Percentiles rank a stretch among this genome's conserved stretches.
These are phyloP conservation scores for Dendrolimus punctatus DNA, from an alignment of 1,140 invertebrate genomes.

Conservation along the genomic window DNA sequence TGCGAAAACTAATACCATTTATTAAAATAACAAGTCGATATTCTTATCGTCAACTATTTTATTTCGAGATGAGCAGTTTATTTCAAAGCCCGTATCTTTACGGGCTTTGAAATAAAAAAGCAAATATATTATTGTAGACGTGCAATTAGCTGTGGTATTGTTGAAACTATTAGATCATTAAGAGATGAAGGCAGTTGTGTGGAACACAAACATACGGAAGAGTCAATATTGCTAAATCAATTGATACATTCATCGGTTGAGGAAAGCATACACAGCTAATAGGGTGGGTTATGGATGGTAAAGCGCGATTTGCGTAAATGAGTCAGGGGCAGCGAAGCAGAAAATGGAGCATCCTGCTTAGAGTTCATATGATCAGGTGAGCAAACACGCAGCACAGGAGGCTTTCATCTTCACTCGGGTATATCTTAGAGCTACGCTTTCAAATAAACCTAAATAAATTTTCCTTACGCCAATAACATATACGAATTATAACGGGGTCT, in stretches of 20 bases:
- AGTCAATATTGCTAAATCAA: conserved; percentile 5
- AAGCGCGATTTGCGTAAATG: conserved; percentile 58
- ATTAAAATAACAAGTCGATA: too few relatives aligned
- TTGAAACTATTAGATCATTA: conserved; percentile 1
- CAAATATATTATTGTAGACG: not conserved
- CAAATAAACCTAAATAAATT: conserved; percentile 8
- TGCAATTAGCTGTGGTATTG: not conserved
- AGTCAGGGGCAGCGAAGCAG: conserved; percentile 48
- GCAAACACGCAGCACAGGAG: conserved; percentile 48
- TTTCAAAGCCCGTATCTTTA: too few relatives aligned
- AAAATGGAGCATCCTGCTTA: conserved; percentile 61
- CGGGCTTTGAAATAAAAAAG: too few relatives aligned
- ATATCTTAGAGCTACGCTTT: conserved; percentile 37
- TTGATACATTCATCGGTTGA: conserved; percentile 14
- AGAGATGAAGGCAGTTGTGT: not conserved
- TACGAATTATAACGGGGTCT: not conserved
- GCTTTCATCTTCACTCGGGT: conserved; percentile 67
- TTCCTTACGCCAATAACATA: not conserved
- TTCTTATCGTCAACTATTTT: too few relatives aligned
- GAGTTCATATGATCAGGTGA: conserved; percentile 65
- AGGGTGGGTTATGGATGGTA: conserved; percentile 47
- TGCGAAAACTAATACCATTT: too few relatives aligned
- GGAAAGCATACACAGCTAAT: conserved; percentile 42
- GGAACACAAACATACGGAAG: not conserved
- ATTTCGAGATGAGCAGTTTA: too few relatives aligned